phyloP scores from a whole-genome alignment of 2,888 invertebrate genomes.

The Lottia scabra region DNA sequence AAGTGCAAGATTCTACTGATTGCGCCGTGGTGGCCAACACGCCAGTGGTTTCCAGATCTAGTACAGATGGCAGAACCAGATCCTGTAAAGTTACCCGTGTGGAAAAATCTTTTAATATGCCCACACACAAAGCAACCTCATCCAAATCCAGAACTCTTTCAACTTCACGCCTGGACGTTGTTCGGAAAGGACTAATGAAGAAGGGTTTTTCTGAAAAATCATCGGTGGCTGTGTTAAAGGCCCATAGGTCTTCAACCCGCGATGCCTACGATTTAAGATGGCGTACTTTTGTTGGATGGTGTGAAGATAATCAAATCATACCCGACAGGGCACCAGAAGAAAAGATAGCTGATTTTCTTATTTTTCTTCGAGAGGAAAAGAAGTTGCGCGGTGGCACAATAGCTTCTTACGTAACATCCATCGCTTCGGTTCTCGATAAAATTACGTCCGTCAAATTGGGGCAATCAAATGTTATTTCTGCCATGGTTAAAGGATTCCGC shows the following conservation, averaged over 20 bases:
- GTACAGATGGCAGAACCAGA: too few relatives aligned
- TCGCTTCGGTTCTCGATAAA: too few relatives aligned
- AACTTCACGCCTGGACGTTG: conserved; percentile 3
- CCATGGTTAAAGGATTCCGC: too few relatives aligned
- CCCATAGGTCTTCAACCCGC: conserved; percentile 1
- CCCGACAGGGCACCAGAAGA: not conserved
- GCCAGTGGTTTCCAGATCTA: too few relatives aligned
- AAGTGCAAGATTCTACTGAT: too few relatives aligned
- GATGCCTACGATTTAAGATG: not conserved
- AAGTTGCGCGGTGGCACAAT: not conserved
- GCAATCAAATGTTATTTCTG: too few relatives aligned
- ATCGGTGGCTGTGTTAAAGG: conserved; percentile 2
- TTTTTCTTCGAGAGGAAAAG: not conserved
- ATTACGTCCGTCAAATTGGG: too few relatives aligned
- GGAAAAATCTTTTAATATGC: not conserved
- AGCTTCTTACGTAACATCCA: not conserved
- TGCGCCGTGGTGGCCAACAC: too few relatives aligned
- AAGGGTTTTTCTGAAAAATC: not conserved
- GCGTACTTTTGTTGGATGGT: not conserved
- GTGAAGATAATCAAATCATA: not conserved
- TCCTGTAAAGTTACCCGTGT: conserved; percentile 2
- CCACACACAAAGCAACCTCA: not conserved
- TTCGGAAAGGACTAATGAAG: not conserved
- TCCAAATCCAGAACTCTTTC: conserved; percentile 1
- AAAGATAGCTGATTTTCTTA: not conserved